Conservation (phyloP, 2,797 vertebrate genomes). For the Cynopterus sphinx region DNA sequence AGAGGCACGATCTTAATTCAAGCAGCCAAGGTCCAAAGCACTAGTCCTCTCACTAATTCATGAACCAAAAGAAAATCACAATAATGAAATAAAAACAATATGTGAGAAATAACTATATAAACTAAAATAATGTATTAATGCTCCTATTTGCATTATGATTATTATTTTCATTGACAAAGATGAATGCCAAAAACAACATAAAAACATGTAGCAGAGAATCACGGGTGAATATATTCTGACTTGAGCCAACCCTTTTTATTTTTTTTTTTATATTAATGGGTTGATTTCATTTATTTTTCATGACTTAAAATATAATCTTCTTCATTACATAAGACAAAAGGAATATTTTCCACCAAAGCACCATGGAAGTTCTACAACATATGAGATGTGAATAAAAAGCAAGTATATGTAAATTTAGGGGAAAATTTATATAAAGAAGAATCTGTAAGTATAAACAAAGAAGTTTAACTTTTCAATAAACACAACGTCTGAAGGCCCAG, state of each 20-base stretch:
- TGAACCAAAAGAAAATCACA: neutral
- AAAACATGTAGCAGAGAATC: neutral
- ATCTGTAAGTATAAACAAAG: neutral
- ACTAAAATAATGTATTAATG: neutral
- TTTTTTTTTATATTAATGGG: neutral
- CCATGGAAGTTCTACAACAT: neutral
- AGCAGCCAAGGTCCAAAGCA: neutral
- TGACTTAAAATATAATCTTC: neutral
- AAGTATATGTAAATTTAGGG: neutral
- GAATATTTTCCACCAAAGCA: neutral
- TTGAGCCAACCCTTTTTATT: neutral
- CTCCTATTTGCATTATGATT: neutral
- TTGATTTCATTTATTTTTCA: constrained; percentile 53
- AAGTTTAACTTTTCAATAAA: neutral
- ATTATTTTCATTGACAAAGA: constrained; percentile 9
- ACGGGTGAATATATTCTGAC: neutral
- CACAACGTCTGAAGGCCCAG: neutral
- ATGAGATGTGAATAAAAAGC: neutral
- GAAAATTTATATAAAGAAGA: neutral
- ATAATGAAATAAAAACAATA: constrained; percentile 19
- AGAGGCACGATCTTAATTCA: neutral
- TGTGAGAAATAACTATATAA: neutral
- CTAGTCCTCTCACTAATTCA: neutral
- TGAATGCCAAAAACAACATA: neutral
- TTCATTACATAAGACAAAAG: constrained; percentile 15